Evolutionary conservation across 1,140 invertebrate genomes (phyloP).

Genomic region (Drosophila pectinifera): DNA sequence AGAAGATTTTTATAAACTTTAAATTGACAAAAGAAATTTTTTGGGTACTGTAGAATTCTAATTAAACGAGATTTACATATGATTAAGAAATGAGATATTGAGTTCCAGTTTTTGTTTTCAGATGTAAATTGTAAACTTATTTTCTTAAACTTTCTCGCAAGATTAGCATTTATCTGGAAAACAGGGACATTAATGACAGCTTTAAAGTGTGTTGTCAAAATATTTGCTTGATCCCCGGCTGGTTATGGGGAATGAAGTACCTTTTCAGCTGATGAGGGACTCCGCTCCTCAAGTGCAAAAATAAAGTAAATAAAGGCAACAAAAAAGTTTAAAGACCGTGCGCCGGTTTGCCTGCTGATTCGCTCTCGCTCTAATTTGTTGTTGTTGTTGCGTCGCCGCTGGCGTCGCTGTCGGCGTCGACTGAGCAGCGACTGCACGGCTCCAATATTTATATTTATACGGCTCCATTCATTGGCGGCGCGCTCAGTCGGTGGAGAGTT

Average conservation of each 20-base stretch:
- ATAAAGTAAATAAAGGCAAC: slow-evolving; percentile 32
- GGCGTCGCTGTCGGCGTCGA: slow-evolving; percentile 7
- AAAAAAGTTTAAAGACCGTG: slow-evolving; percentile 18
- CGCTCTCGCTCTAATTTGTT: slow-evolving; percentile 24
- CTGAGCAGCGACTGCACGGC: slow-evolving; percentile 34
- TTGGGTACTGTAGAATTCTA: too few relatives aligned
- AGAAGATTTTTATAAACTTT: not conserved
- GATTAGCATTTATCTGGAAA: not conserved
- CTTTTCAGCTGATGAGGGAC: slow-evolving; percentile 21
- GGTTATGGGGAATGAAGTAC: slow-evolving; percentile 34
- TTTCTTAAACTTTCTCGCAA: not conserved
- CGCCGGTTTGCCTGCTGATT: slow-evolving; percentile 14
- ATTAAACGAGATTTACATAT: not conserved
- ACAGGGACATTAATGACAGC: not conserved
- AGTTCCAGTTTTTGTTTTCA: not conserved
- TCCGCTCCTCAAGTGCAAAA: slow-evolving; percentile 48
- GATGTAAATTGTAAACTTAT: not conserved
- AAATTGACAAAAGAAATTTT: too few relatives aligned
- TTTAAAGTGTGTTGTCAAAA: slow-evolving; percentile 10
- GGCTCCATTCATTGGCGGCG: slow-evolving; percentile 47
- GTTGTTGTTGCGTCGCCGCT: slow-evolving; percentile 13
- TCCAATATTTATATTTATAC: slow-evolving; percentile 46
- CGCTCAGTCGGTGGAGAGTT: slow-evolving; percentile 67
- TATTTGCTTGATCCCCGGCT: not conserved
- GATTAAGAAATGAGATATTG: too few relatives aligned